Conservation (phyloP, 2,797 vertebrate genomes). For the Mareca strepera region DNA sequence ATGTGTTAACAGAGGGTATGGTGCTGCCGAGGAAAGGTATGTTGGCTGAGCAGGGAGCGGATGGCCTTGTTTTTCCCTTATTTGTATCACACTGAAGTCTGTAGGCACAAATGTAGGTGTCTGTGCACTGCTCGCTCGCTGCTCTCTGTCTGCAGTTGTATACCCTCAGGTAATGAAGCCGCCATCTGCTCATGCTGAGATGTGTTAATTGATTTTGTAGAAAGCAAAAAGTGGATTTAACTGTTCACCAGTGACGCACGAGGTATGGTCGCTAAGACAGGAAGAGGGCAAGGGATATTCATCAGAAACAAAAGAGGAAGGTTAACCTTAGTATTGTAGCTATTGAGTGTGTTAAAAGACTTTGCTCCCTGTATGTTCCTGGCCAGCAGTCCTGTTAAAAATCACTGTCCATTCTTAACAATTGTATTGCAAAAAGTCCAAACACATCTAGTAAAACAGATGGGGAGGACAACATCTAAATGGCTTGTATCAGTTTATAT, state of each 20-base stretch:
- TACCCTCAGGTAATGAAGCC: constrained; percentile 18
- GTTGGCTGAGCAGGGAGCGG: background rate
- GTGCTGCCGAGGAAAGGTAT: background rate
- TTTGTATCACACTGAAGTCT: background rate
- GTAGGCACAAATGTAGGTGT: background rate
- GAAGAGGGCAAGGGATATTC: background rate
- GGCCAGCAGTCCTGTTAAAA: background rate
- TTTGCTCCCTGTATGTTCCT: background rate
- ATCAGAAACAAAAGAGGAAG: background rate
- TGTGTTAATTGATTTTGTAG: constrained; percentile 36
- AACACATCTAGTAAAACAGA: background rate
- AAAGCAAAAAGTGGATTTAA: constrained; percentile 6
- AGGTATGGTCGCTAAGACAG: background rate
- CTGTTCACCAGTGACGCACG: background rate
- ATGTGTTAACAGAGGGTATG: background rate
- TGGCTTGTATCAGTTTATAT: background rate
- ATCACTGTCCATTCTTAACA: background rate
- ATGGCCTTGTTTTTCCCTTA: background rate
- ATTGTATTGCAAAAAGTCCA: background rate
- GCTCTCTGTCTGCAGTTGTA: background rate
- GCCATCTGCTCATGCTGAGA: constrained; percentile 27
- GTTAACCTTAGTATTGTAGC: background rate
- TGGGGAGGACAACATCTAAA: background rate
- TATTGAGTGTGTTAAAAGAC: background rate
- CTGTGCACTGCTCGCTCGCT: constrained; percentile 21